Evolutionary conservation across 2,888 invertebrate species (phyloP), one percentile per base, ranked within the genome.

Genomic region (Drosophila macrospina): DNA sequence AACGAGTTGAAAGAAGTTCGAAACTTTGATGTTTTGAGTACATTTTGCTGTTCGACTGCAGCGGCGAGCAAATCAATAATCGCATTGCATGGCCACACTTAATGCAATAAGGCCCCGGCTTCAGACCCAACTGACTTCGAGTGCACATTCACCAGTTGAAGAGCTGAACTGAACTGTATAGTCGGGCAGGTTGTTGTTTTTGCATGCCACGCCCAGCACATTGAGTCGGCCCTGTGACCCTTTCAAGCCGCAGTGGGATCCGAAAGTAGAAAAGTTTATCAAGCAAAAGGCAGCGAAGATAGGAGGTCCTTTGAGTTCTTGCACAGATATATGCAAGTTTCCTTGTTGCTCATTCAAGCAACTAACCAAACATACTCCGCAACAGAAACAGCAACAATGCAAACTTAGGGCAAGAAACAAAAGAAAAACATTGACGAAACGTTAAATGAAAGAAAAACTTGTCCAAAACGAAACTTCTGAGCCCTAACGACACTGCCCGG

Each of bases 201-300:
- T 78, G 64, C 67, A 67, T 77, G 70, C 60, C 52, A 50, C 42
- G 26, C 59, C 56, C 24, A 44, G 20, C 30, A 41, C n/a, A 11
- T n/a, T n/a, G 32, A 41, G 7, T n/a, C 30, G n/a, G 56, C 30
- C 26, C 15, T 11, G 15, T 11, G 11, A 10, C 15, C 24, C n/a
- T n/a, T 44, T 45, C 42, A 66, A 78, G 79, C 82, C 79, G 62
- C 82, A 76, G 71, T 74, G 76, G 76, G 78, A 73, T 69, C 68
- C 74, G n/a, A 48, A 81, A 85, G 88, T 86, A 76, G 69, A 69
- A 85, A 86, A 88, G 51, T 88, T 85, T 66, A 28, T 55, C 30
- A 20, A 50, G 74, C 50, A 61, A 76, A 69, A 68, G 60, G 59
- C 55, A 62, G 39, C 8, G 34, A 20, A 39, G 47, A 64, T 20